Evolutionary conservation across 2,797 vertebrate genomes (phyloP).

Genomic region (Iguana delicatissima): DNA sequence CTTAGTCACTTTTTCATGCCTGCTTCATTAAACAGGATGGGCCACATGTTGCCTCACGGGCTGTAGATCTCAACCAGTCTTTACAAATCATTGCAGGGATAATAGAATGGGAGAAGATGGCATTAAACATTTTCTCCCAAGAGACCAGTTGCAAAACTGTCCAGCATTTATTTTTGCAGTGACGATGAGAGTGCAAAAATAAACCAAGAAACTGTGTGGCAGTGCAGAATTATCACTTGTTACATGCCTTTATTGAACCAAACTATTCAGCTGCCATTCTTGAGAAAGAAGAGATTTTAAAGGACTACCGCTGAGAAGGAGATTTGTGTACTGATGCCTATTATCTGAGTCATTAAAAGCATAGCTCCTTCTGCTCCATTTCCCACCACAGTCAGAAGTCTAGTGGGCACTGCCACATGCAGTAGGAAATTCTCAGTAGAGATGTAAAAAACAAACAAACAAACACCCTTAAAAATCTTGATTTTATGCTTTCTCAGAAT

Average conservation of each 20-base stretch:
- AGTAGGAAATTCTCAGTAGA: no score
- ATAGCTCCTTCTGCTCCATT: no score
- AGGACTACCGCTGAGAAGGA: neutral
- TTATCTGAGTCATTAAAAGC: neutral
- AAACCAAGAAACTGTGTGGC: neutral
- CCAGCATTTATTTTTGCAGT: conserved; percentile 3
- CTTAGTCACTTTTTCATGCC: neutral
- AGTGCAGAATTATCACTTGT: neutral
- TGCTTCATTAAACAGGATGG: neutral
- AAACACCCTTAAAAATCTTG: no score
- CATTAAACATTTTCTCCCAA: neutral
- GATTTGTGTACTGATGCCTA: neutral
- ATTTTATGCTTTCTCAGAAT: no score
- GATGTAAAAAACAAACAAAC: no score
- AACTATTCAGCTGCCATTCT: neutral
- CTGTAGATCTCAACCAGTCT: neutral
- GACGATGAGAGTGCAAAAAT: conserved; percentile 8
- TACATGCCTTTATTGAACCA: neutral
- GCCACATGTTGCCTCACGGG: neutral
- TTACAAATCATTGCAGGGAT: neutral
- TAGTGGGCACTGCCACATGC: no score
- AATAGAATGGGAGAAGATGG: neutral
- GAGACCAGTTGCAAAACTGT: neutral
- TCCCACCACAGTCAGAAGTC: no score
- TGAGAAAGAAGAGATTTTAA: neutral